These are phyloP conservation scores for Harlomillsia oculata DNA, from an alignment of 1,140 invertebrate genomes.

Conservation along the genomic window DNA sequence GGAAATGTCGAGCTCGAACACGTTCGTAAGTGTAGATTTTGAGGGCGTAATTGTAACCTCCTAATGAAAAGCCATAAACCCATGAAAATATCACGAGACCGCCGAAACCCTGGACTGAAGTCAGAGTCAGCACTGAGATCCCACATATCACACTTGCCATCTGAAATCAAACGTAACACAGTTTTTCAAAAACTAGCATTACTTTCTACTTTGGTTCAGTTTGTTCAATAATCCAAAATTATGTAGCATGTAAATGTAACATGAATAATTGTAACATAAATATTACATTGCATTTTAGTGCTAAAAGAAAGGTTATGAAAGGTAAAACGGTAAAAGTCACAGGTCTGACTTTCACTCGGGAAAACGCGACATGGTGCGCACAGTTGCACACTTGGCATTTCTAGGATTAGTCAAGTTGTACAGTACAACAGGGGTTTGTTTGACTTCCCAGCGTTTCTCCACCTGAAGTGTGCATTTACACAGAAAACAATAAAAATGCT, in stretches of 20 bases:
- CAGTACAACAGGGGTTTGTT: neutral
- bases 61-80: conserved; percentile 56
- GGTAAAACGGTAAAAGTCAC: too few species aligned
- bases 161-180: conserved; percentile 2
- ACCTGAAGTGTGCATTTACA: neutral
- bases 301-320: too few species aligned
- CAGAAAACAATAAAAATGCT: neutral
- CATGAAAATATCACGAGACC: conserved; percentile 73
- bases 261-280: neutral
- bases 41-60: conserved; percentile 73
- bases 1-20: conserved; percentile 72
- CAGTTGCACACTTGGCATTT: neutral
- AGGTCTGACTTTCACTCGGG: too few species aligned
- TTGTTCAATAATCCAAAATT: neutral
- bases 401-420: neutral
- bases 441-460: neutral
- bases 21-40: conserved; percentile 83
- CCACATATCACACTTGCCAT: conserved; percentile 58
- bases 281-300: too few species aligned
- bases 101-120: conserved; percentile 57
- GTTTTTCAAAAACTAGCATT: neutral
- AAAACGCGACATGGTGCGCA: neutral
- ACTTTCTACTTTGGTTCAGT: neutral
- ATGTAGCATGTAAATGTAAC: neutral
- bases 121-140: conserved; percentile 68